These are phyloP conservation scores for Eueides isabella DNA, from an alignment of 1,140 invertebrate species.

Conservation along the genomic window DNA sequence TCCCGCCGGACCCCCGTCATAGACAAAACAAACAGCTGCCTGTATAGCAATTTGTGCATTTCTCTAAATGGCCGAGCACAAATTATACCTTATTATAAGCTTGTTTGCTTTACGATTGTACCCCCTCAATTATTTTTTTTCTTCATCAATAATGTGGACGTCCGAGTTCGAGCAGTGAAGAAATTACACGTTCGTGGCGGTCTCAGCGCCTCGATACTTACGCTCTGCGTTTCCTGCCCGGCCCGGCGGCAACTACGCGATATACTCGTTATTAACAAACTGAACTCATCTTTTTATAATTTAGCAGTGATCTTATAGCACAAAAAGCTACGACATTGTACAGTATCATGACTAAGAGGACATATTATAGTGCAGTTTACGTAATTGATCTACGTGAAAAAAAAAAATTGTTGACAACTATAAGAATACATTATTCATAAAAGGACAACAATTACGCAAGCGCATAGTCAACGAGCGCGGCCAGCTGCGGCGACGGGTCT, in stretches of 20 bases:
- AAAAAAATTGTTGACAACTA: background rate
- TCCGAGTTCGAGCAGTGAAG: constrained; percentile 66
- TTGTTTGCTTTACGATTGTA: constrained; percentile 81
- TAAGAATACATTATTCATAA: constrained; percentile 30
- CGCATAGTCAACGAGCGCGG: constrained; percentile 48
- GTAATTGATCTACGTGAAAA: constrained; percentile 15
- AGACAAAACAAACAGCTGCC: constrained; percentile 82
- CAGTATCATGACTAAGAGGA: background rate
- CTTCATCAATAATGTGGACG: constrained; percentile 73
- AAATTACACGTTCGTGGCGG: constrained; percentile 74
- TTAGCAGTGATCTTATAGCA: background rate
- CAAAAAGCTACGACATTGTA: background rate
- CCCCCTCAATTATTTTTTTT: constrained; percentile 81
- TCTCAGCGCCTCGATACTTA: constrained; percentile 57
- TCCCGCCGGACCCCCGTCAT: constrained; percentile 76
- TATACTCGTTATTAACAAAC: constrained; percentile 28
- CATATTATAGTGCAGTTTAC: background rate
- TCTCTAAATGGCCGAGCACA: constrained; percentile 81
- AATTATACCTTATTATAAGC: constrained; percentile 82
- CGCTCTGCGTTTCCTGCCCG: constrained; percentile 55
- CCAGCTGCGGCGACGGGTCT: constrained; percentile 2
- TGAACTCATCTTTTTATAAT: background rate
- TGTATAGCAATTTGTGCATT: constrained; percentile 77
- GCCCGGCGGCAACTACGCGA: constrained; percentile 39
- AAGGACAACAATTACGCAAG: constrained; percentile 48